Percentiles rank a stretch among this genome's conserved stretches.
Evolutionary conservation across 2,888 invertebrate species (phyloP).

Genomic region (Zhengitettix transpicula): DNA sequence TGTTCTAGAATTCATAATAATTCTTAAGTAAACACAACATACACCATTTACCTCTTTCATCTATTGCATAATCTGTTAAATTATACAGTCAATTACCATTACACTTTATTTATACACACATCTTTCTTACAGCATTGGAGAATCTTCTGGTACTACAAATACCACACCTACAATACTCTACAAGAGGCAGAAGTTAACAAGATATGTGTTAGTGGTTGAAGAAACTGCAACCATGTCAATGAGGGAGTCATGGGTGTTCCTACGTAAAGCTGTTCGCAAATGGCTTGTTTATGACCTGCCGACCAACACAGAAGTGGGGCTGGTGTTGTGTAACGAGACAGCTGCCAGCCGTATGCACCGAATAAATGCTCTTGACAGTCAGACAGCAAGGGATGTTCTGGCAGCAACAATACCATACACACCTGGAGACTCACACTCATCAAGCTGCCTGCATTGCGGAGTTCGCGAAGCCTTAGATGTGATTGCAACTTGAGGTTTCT

Average conservation of each 20-base stretch:
- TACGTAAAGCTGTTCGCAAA: conserved; percentile 37
- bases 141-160: conserved; percentile 18
- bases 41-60: too few relatives aligned
- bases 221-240: conserved; percentile 38
- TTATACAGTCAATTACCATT: neutral
- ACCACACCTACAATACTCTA: conserved; percentile 32
- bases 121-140: conserved; percentile 2
- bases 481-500: conserved; percentile 2
- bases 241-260: conserved; percentile 40
- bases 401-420: conserved; percentile 33
- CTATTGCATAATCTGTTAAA: neutral
- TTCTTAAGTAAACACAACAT: too few relatives aligned
- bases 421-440: conserved; percentile 30
- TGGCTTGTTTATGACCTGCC: conserved; percentile 39
- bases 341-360: conserved; percentile 20
- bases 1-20: neutral
- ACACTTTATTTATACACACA: neutral
- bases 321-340: conserved; percentile 30
- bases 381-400: conserved; percentile 25
- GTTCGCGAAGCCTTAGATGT: conserved; percentile 23
- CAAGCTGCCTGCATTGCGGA: conserved; percentile 32
- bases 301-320: conserved; percentile 31
- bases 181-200: conserved; percentile 32
- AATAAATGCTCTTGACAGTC: conserved; percentile 22
- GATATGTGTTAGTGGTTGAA: conserved; percentile 39